Base-by-base conservation (phyloP, 2,797 vertebrate species). In the Aplochiton taeniatus region DNA sequence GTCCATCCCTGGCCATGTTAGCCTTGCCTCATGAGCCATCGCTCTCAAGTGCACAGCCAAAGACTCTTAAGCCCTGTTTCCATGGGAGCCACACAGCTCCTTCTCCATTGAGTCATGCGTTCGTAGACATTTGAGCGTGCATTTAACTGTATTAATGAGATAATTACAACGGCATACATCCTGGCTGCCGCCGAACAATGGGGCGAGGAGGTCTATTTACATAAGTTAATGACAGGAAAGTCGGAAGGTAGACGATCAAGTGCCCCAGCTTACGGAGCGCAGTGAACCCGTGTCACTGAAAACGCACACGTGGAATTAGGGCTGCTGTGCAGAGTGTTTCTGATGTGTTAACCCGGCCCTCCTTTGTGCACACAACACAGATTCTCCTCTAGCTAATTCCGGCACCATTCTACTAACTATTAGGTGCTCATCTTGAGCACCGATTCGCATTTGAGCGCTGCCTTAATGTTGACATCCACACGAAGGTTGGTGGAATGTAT, bases 111-210 rank as follows among this genome's bases (percentile, higher is more conserved):
- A 62, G 60, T 62, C 58, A 19, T 68, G 70, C 71, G 66, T 75
- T 63, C 42, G 49, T 63, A 77, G 68, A 70, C 65, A 63, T 83
- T 66, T 68, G 46, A 73, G 68, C 50, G 70, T 65, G 69, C 66
- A 72, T 80, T 70, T 73, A 60, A 57, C 68, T 75, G 63, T 78
- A 79, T 85, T 85, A 83, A 88, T 83, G 81, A 86, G 72, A 69
- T 77, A 73, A 88, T 78, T 87, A 81, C 76, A 82, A 66, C 52
- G 66, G 70, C 77, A 63, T 82, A 77, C 80, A 79, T 68, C 59
- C 61, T 62, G 45, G 70, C 75, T 76, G 79, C 67, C 73, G 75
- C 65, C 75, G 73, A 74, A 74, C 72, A 74, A 68, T 77, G 65
- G 63, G 31, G 67, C 65, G 62, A 59, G 53, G 58, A 78, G 61